A percentile compares a stretch with the other conserved stretches of the same genome.
Conservation (phyloP, 2,113 vertebrate genomes). For the Stercorarius parasiticus region DNA sequence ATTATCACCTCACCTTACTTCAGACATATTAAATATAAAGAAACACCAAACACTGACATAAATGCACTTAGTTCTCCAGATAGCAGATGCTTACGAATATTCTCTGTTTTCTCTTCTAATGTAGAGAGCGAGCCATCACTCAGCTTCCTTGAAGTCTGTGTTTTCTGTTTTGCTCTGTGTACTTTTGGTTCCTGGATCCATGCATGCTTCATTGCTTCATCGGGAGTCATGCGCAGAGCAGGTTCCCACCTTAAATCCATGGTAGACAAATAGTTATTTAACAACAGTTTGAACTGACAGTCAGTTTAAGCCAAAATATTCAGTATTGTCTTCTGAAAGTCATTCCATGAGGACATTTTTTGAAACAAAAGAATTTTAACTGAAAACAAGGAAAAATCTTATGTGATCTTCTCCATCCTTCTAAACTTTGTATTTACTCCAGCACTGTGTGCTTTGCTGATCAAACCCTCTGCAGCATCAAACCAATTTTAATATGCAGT, state of each 20-base stretch:
- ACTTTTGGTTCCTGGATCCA: conserved; percentile 87
- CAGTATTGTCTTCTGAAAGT: not conserved
- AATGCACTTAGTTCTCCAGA: not conserved
- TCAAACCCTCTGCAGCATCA: not conserved
- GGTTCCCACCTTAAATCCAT: conserved; percentile 86
- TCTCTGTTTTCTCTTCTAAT: conserved; percentile 65
- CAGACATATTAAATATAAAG: not conserved
- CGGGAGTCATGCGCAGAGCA: conserved; percentile 87
- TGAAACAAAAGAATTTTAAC: not conserved
- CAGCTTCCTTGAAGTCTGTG: conserved; percentile 67
- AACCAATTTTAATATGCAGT: not conserved
- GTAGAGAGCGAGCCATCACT: conserved; percentile 37
- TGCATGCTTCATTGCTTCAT: conserved; percentile 85
- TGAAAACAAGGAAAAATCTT: not conserved
- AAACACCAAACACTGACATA: not conserved
- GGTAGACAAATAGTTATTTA: not conserved
- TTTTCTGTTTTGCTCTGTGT: conserved; percentile 71
- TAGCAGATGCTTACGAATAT: conserved; percentile 5
- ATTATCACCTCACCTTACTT: not conserved
- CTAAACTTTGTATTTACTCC: not conserved
- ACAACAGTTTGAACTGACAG: not conserved
- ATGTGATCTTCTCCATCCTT: not conserved
- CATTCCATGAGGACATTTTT: not conserved
- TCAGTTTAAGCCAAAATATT: not conserved
- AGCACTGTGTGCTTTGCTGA: not conserved